Conservation (phyloP, 2,113 vertebrate genomes). For the Elephas maximus region DNA sequence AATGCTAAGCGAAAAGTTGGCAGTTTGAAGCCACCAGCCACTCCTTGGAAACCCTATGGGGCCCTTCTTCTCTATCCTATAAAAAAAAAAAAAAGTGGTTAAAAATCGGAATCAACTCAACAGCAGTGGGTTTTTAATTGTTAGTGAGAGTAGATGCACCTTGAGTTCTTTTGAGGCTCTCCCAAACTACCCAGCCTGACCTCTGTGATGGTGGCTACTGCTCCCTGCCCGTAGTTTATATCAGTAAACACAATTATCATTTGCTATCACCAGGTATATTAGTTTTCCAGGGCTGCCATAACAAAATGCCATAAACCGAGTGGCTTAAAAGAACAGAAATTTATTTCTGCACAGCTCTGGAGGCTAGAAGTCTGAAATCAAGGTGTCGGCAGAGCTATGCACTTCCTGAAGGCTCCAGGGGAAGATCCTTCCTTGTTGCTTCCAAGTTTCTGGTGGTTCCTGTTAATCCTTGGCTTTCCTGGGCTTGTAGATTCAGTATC, state of each 20-base stretch:
- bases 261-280: not conserved
- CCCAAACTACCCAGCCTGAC: not conserved
- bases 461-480: too few species aligned
- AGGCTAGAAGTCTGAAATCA: not conserved
- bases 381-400: too few species aligned
- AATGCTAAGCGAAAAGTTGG: too few species aligned
- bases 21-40: too few species aligned
- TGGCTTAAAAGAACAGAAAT: not conserved
- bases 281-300: not conserved
- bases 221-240: not conserved
- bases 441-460: too few species aligned
- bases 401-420: too few species aligned
- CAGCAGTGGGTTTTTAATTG: not conserved
- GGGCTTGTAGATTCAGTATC: too few species aligned
- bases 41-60: too few species aligned
- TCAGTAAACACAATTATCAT: not conserved
- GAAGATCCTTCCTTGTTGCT: too few species aligned
- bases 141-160: not conserved
- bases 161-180: not conserved
- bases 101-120: too few species aligned
- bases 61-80: too few species aligned
- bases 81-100: too few species aligned
- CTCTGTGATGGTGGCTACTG: not conserved
- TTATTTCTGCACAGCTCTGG: not conserved
- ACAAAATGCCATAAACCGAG: not conserved